Evolutionary conservation across 1,140 invertebrate species (phyloP).

Genomic region (Macrotrachela quadricornifera): DNA sequence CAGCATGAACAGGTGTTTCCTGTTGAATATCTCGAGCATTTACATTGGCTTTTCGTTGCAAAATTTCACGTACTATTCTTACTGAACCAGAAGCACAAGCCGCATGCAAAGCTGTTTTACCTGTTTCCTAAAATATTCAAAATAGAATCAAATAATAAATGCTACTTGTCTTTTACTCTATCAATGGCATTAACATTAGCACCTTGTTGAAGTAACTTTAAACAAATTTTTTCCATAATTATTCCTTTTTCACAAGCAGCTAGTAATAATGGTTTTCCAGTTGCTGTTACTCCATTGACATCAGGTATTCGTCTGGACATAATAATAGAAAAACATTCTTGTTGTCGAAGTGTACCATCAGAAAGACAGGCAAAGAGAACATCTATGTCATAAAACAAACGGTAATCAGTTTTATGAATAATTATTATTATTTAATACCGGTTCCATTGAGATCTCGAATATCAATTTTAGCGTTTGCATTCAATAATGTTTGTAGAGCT

Average conservation of each 20-base stretch:
- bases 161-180: slow-evolving; percentile 13
- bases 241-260: slow-evolving; percentile 24
- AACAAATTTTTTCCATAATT: slow-evolving; percentile 25
- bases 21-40: slow-evolving; percentile 21
- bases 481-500: slow-evolving; percentile 21
- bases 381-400: slow-evolving; percentile 12
- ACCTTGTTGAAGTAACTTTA: slow-evolving; percentile 20
- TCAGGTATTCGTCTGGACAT: slow-evolving; percentile 23
- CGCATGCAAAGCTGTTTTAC: slow-evolving; percentile 25
- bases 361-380: slow-evolving; percentile 28
- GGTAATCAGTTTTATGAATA: too few relatives aligned
- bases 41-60: slow-evolving; percentile 19
- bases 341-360: slow-evolving; percentile 21
- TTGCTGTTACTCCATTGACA: slow-evolving; percentile 21
- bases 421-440: not conserved
- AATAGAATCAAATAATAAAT: not conserved
- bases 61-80: slow-evolving; percentile 20
- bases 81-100: slow-evolving; percentile 22
- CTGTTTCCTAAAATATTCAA: slow-evolving; percentile 7
- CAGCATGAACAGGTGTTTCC: slow-evolving; percentile 23
- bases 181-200: slow-evolving; percentile 24
- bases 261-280: slow-evolving; percentile 24
- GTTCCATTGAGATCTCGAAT: slow-evolving; percentile 26
- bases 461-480: slow-evolving; percentile 24
- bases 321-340: slow-evolving; percentile 23